These are phyloP conservation scores for Aphaenogaster floridana DNA, from an alignment of 1,140 invertebrate genomes.

Conservation along the genomic window DNA sequence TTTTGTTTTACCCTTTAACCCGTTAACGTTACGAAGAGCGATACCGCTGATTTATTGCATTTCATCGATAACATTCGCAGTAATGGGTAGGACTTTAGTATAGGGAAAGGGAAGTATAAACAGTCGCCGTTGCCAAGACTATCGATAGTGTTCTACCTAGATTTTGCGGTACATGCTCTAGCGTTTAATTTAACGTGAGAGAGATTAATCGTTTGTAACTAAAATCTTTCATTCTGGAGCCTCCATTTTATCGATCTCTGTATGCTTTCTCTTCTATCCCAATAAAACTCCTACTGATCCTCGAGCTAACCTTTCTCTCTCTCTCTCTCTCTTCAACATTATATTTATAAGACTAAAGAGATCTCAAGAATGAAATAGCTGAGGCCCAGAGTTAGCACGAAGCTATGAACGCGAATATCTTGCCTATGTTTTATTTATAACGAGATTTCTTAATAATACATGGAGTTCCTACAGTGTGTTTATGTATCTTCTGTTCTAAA, in stretches of 20 bases:
- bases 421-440: constrained; percentile 48
- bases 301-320: neutral
- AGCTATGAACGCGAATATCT: constrained; percentile 20
- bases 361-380: constrained; percentile 46
- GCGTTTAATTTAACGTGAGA: constrained; percentile 57
- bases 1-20: constrained; percentile 50
- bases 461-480: constrained; percentile 70
- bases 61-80: constrained; percentile 64
- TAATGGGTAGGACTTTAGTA: constrained; percentile 39
- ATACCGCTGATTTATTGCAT: constrained; percentile 67
- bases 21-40: constrained; percentile 66
- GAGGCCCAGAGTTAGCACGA: constrained; percentile 48
- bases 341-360: constrained; percentile 43
- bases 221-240: constrained; percentile 24
- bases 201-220: constrained; percentile 57
- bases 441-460: constrained; percentile 57
- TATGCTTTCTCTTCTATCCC: constrained; percentile 19
- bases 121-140: constrained; percentile 39
- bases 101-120: constrained; percentile 21
- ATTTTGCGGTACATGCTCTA: constrained; percentile 65
- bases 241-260: constrained; percentile 27
- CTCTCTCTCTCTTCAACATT: neutral
- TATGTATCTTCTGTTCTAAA: constrained; percentile 46
- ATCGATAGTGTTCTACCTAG: constrained; percentile 62
- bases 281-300: constrained; percentile 1